phyloP scores from a whole-genome alignment of 2,113 vertebrate species.

The Monopterus albus region DNA sequence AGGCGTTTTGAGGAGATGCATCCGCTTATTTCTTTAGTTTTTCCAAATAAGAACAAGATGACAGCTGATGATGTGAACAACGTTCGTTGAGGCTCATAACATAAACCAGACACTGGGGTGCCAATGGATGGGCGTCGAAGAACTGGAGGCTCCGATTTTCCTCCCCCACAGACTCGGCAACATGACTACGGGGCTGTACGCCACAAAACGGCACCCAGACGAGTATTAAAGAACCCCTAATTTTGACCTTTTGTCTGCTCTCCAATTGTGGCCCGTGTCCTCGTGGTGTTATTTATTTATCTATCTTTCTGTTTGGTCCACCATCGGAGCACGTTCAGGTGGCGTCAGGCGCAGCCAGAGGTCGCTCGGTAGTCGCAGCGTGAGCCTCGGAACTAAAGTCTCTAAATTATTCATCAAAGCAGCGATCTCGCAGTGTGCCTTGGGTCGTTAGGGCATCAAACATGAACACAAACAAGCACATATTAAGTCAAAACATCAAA shows the following conservation, averaged over 20 bases:
- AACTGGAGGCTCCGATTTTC: conserved; percentile 62
- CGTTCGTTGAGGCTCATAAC: conserved; percentile 40
- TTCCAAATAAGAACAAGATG: too few species aligned
- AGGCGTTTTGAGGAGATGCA: conserved; percentile 23
- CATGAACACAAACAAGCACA: conserved; percentile 17
- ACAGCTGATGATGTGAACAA: background rate
- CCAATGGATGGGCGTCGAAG: conserved; percentile 47
- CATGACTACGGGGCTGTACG: conserved; percentile 79
- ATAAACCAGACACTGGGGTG: conserved; percentile 44
- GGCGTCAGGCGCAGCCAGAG: conserved; percentile 58
- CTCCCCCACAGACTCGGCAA: conserved; percentile 77
- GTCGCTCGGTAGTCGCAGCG: conserved; percentile 37
- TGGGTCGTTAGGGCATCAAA: conserved; percentile 45
- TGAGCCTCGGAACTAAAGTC: conserved; percentile 46
- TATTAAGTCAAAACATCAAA: background rate
- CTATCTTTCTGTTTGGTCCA: conserved; percentile 74
- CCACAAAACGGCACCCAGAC: conserved; percentile 32
- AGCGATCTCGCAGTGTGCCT: conserved; percentile 64
- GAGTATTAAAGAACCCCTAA: background rate
- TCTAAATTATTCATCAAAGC: conserved; percentile 76
- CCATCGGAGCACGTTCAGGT: conserved; percentile 76
- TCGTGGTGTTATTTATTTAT: too few species aligned
- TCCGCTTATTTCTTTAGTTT: conserved; percentile 5
- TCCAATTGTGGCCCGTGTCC: conserved; percentile 7
- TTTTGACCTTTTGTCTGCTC: background rate